Percentiles rank a stretch among this genome's conserved stretches.
Evolutionary conservation across 2,113 vertebrate species (phyloP).

Genomic region (Amblyopsis rosae): DNA sequence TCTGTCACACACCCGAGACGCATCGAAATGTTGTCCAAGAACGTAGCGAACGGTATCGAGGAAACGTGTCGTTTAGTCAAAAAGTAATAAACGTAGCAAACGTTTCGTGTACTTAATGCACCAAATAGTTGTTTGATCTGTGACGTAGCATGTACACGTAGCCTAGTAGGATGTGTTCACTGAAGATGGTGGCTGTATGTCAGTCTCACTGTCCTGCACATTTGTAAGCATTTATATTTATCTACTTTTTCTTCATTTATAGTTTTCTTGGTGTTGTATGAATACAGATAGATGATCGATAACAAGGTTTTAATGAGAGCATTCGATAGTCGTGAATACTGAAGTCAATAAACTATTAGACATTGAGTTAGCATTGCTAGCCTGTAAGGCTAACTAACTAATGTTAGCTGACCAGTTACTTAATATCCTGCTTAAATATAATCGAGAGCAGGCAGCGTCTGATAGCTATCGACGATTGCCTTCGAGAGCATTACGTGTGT

Average conservation of each 20-base stretch:
- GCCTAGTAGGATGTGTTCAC: constrained; percentile 84
- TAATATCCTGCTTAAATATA: constrained; percentile 47
- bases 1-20: no score
- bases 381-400: constrained; percentile 59
- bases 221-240: constrained; percentile 66
- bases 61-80: no score
- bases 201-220: constrained; percentile 68
- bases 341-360: constrained; percentile 29
- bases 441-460: constrained; percentile 22
- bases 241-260: constrained; percentile 30
- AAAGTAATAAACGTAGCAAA: no score
- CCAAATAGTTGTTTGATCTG: constrained; percentile 57
- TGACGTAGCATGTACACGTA: constrained; percentile 88
- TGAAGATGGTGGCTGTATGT: constrained; percentile 84
- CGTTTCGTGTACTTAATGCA: no score
- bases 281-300: not conserved
- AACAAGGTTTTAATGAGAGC: not conserved
- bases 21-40: no score
- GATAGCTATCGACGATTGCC: constrained; percentile 1
- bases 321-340: constrained; percentile 1
- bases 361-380: constrained; percentile 51
- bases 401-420: constrained; percentile 58
- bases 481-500: not conserved
- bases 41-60: no score
- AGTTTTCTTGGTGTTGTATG: constrained; percentile 40